Evolutionary conservation across 53 echinoderm and acorn worm genomes (phyloP).

Genomic region (Hippasteria phrygiana): DNA sequence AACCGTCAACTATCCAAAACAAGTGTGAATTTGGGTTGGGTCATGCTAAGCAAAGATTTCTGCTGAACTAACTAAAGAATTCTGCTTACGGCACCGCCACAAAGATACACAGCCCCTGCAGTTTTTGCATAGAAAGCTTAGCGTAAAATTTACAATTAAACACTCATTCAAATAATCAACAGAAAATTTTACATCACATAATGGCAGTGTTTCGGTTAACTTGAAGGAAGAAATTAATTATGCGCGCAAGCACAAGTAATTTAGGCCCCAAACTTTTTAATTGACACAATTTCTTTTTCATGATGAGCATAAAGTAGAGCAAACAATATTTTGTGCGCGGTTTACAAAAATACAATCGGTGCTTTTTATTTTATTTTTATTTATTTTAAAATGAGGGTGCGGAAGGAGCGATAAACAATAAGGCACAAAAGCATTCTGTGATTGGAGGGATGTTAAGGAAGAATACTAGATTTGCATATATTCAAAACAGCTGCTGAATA

Average conservation of each 20-base stretch:
- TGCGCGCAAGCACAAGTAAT: neutral
- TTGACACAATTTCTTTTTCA: neutral
- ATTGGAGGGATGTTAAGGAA: neutral
- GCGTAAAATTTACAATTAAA: neutral
- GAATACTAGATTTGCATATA: slow-evolving; percentile 48
- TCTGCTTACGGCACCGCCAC: neutral
- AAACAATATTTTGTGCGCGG: slow-evolving; percentile 10
- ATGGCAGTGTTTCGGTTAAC: slow-evolving; percentile 8
- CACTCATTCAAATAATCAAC: neutral
- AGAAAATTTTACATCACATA: neutral
- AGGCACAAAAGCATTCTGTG: slow-evolving; percentile 33
- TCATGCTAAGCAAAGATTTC: neutral
- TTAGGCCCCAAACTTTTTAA: neutral
- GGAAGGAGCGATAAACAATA: neutral
- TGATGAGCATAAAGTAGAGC: neutral
- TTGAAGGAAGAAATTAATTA: neutral
- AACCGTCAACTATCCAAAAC: too few relatives aligned
- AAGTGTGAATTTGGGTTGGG: neutral
- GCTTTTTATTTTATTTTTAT: too few relatives aligned
- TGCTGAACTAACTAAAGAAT: neutral
- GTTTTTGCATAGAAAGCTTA: neutral
- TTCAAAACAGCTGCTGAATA: slow-evolving; percentile 14
- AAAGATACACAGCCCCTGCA: too few relatives aligned
- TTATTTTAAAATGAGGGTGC: slow-evolving; percentile 13
- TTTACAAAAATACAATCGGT: neutral